phyloP scores from a whole-genome alignment of 2,888 invertebrate genomes.

The Cotesia congregata region DNA sequence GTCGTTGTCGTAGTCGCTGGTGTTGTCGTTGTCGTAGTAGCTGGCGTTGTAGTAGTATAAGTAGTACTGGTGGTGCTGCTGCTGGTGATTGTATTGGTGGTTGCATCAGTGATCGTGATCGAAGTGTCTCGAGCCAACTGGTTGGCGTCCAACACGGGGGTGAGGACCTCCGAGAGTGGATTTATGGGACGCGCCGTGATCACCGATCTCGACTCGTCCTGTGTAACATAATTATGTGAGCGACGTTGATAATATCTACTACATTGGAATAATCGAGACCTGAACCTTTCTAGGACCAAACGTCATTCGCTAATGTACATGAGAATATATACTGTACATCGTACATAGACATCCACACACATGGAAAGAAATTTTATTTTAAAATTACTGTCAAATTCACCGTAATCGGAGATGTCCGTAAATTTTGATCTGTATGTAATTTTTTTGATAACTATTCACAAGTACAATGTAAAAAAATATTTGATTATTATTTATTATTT shows the following conservation, averaged over 20 bases:
- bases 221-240: constrained; percentile 53
- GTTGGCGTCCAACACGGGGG: constrained; percentile 51
- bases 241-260: constrained; percentile 46
- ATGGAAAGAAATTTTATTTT: too few species aligned
- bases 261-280: constrained; percentile 47
- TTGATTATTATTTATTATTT: too few species aligned
- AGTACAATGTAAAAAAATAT: too few species aligned
- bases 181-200: constrained; percentile 55
- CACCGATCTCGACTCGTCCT: constrained; percentile 58
- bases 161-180: constrained; percentile 61
- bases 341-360: not conserved
- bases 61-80: constrained; percentile 48
- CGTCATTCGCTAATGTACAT: not conserved
- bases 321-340: not conserved
- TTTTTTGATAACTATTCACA: too few species aligned
- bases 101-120: constrained; percentile 43
- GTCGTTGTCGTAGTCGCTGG: constrained; percentile 50
- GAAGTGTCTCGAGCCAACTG: constrained; percentile 42
- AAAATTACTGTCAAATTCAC: too few species aligned
- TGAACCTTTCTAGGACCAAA: constrained; percentile 22
- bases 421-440: too few species aligned
- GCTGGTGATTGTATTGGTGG: not conserved
- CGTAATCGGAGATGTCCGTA: too few species aligned
- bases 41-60: constrained; percentile 49
- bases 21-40: constrained; percentile 47